Base-by-base conservation (phyloP, 2,113 vertebrate genomes). In the Gasterosteus aculeatus region DNA sequence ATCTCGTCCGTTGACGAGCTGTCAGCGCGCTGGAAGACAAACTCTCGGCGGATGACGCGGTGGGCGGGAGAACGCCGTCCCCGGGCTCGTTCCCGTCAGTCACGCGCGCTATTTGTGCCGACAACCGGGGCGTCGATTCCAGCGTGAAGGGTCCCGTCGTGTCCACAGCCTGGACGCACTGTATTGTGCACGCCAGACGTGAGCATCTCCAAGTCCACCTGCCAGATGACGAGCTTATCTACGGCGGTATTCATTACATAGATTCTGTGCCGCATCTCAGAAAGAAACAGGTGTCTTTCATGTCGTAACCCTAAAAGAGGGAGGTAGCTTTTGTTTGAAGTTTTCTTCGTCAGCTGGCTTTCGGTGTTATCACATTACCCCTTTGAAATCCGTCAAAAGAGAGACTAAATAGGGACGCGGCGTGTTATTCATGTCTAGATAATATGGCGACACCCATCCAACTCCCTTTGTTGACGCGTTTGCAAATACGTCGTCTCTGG, bases 301-400 rank as follows among this genome's bases (percentile, higher is more conserved):
- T 93, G 86, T 85, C 82, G 72, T 51, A 54, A 81, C 53, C 77
- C 70, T 85, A 83, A 84, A 85, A 87, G 82, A 85, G 56, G 53
- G 65, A 81, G 69, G 49, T 39, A 35, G 66, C 83, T 75, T 86
- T 92, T 92, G 87, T 93, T 82, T 76, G 73, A 51, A 68, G 88
- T 82, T 89, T 85, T 85, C 90, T 85, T 91, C 86, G 80, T 87
- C 85, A 81, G 74, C 3, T 78, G 31, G 80, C 87, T 89, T 88
- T 93, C 88, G 90, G 75, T 75, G 72, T 85, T 85, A 92, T 93
- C 88, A 84, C 75, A 77, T 93, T 93, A 89, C 92, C 54, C 78
- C 75, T 90, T 92, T 89, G 85, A 92, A 91, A 88, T 77, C 14
- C 44, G 72, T 91, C 67, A 85, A 84, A 88, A 66, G 80, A 35